Percentiles rank a stretch among this genome's conserved stretches.
These are phyloP conservation scores for Triplophysa bombifrons DNA, from an alignment of 2,797 vertebrate genomes.

Conservation along the genomic window DNA sequence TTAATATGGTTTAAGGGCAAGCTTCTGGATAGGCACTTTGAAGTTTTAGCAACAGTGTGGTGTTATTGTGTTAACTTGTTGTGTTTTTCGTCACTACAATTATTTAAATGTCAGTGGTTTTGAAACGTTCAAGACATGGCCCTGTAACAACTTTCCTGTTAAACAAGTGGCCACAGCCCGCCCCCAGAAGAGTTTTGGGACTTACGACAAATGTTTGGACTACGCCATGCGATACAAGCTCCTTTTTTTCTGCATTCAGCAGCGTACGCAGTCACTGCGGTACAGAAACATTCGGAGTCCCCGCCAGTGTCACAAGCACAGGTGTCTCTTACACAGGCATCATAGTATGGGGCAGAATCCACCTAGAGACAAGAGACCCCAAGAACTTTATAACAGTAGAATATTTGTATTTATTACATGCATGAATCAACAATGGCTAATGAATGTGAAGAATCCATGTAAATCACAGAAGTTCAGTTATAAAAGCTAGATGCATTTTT, in stretches of 20 bases:
- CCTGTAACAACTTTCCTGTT: no score
- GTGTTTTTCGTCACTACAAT: background rate
- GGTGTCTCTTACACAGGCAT: conserved; percentile 84
- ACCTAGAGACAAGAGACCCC: conserved; percentile 70
- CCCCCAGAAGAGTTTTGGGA: conserved; percentile 11
- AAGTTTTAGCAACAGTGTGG: no score
- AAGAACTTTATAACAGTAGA: background rate
- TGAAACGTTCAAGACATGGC: no score
- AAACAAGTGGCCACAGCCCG: no score
- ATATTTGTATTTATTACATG: background rate
- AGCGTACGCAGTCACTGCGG: conserved; percentile 85
- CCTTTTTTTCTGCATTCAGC: conserved; percentile 78
- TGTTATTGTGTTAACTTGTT: background rate
- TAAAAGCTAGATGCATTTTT: no score
- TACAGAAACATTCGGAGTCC: conserved; percentile 88
- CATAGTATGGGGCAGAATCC: conserved; percentile 75
- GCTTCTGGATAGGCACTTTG: background rate
- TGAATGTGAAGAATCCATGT: background rate
- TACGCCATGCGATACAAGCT: conserved; percentile 85
- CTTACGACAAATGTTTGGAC: conserved; percentile 85
- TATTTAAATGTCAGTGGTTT: no score
- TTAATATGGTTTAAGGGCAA: background rate
- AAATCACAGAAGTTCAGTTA: background rate
- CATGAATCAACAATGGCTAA: background rate
- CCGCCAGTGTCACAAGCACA: conserved; percentile 85